Conservation (phyloP, 2,113 vertebrate genomes). For the Pogonocichla stellata region DNA sequence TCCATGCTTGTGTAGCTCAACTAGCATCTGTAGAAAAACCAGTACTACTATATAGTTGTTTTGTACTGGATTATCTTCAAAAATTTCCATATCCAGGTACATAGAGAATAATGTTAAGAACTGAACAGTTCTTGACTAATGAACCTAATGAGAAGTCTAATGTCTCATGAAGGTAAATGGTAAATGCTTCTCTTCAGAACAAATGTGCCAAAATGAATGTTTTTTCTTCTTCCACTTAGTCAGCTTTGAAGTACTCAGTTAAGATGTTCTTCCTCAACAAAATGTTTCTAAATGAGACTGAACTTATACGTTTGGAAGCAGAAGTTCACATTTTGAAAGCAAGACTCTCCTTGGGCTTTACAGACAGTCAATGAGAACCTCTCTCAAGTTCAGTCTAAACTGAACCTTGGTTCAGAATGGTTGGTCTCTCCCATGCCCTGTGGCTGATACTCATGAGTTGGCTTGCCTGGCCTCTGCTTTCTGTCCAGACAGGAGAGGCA, state of each 20-base stretch:
- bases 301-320: not conserved
- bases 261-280: not conserved
- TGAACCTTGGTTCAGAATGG: not conserved
- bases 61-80: not conserved
- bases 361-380: not conserved
- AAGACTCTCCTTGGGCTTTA: not conserved
- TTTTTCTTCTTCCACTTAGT: not conserved
- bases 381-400: not conserved
- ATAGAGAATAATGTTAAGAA: not conserved
- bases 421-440: not conserved
- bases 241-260: not conserved
- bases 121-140: not conserved
- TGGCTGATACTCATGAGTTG: accelerated
- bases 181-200: not conserved
- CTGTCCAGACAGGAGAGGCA: not conserved
- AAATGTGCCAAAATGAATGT: accelerated
- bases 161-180: not conserved
- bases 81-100: not conserved
- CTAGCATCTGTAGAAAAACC: not conserved
- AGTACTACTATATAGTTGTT: not conserved
- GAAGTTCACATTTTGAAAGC: not conserved
- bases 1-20: not conserved
- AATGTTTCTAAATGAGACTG: not conserved
- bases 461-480: not conserved
- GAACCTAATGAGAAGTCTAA: not conserved